Evolutionary conservation across 2,797 vertebrate species (phyloP), one percentile per base, ranked within the genome.

Genomic region (Urocyon cinereoargenteus): DNA sequence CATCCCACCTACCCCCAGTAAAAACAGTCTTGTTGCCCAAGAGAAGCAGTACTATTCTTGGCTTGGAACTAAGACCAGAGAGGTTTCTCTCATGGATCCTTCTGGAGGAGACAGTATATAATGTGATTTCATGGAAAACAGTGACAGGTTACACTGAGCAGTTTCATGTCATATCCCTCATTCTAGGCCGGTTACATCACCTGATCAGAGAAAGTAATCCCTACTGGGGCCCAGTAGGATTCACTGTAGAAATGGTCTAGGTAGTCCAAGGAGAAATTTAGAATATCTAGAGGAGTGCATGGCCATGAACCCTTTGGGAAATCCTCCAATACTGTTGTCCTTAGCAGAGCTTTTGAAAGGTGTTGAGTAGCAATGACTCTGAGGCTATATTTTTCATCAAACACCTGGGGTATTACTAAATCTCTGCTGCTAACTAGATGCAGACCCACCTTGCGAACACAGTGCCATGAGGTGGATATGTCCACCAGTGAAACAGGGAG

Each of bases 191-290:
- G 2, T 91, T 49, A 3, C 34, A 14, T 91, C 90, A 73, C 66
- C 85, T 75, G 31, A 51, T 97, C 49, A 85, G 40, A 96, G 55
- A 90, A 89, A 81, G 66, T 18, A 59, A 16, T 31, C 62, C 62
- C 90, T 89, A 1, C 19, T 62, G 53, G 26, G 79, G 31, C 49
- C 72, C 36, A 31, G 51, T 73, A 19, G 75, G 90, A 77, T 83
- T 77, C 16, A 12, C 28, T 78, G 5, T 59, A 51, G 64, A 16
- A 53, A 49, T 70, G 34, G 14, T 51, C 51, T 59, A 40, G 5
- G 21, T 53, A 70, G 36, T 77, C 79, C 2, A 13, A 49, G 68
- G 78, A 88, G 83, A 86, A 18, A 83, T 40, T 61, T 86, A 82
- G 77, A 75, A 13, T 62, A 82, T 73, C 57, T 70, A 64, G 49